A percentile compares a stretch with the other conserved stretches of the same genome.
Evolutionary conservation across 2,888 invertebrate species (phyloP).

Genomic region (Nomada goodeniana): DNA sequence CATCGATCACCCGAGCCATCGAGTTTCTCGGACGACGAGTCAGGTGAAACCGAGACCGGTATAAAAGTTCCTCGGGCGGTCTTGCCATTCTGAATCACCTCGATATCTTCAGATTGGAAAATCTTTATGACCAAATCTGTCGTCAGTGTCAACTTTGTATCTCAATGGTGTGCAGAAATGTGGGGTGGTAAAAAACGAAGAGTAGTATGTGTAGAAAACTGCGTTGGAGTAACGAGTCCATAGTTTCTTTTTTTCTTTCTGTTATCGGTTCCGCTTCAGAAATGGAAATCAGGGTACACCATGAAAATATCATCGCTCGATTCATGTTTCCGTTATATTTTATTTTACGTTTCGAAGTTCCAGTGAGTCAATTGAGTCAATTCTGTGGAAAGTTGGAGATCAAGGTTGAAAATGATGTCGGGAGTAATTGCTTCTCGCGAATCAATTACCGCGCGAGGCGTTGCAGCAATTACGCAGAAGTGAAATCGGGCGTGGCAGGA

Average conservation of each 20-base stretch:
- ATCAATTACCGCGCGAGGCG: constrained; percentile 45
- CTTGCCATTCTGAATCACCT: constrained; percentile 46
- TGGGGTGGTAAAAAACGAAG: no score
- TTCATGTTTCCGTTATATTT: no score
- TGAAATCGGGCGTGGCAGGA: constrained; percentile 41
- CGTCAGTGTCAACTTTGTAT: background rate
- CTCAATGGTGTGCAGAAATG: background rate
- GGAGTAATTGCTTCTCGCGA: constrained; percentile 1
- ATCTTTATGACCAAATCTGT: background rate
- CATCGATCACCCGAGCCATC: constrained; percentile 32
- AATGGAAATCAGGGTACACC: no score
- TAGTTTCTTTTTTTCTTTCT: no score
- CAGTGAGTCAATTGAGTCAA: background rate
- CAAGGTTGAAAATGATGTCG: constrained; percentile 33
- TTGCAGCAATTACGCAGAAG: constrained; percentile 33
- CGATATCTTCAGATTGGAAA: constrained; percentile 51
- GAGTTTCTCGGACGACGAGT: constrained; percentile 50
- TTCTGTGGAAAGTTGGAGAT: constrained; percentile 29
- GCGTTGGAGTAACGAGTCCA: no score
- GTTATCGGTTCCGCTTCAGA: no score
- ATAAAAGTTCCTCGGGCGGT: constrained; percentile 51
- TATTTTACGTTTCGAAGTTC: background rate
- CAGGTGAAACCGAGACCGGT: constrained; percentile 67
- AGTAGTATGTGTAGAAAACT: no score
- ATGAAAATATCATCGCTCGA: no score